These are phyloP conservation scores for Agrilus biguttatus DNA, from an alignment of 2,888 invertebrate genomes.

Conservation along the genomic window DNA sequence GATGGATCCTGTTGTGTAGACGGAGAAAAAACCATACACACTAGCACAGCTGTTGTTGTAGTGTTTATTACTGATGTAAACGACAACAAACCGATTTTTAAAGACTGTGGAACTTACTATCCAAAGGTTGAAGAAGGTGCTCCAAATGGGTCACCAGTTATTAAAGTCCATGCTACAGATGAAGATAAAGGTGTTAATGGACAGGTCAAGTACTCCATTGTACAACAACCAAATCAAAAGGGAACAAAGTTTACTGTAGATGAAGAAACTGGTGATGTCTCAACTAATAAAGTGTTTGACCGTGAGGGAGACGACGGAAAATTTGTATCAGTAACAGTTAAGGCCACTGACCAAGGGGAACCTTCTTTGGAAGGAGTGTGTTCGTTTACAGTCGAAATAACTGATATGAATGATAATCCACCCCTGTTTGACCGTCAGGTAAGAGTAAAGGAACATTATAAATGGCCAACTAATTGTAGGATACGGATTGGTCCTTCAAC, in stretches of 20 bases:
- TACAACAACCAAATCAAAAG: constrained; percentile 88
- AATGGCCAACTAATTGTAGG: no score
- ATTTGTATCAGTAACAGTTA: constrained; percentile 91
- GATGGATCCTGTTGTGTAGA: constrained; percentile 94
- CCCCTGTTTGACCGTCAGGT: constrained; percentile 91
- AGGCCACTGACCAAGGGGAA: constrained; percentile 97
- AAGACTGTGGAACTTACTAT: constrained; percentile 83
- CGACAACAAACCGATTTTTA: constrained; percentile 92
- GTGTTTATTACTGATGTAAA: constrained; percentile 96
- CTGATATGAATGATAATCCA: constrained; percentile 95
- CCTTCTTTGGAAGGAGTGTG: constrained; percentile 95
- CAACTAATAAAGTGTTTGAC: constrained; percentile 92
- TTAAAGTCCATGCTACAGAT: constrained; percentile 84
- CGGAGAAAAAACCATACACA: constrained; percentile 75
- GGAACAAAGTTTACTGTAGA: constrained; percentile 92
- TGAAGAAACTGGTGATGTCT: constrained; percentile 88
- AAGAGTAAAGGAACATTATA: constrained; percentile 18
- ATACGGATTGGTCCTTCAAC: no score
- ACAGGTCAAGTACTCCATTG: constrained; percentile 93
- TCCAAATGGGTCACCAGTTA: constrained; percentile 83
- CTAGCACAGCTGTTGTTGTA: constrained; percentile 87
- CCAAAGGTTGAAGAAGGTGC: constrained; percentile 92
- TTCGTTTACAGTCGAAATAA: constrained; percentile 95
- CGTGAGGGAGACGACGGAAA: constrained; percentile 94
- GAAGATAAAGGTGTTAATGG: constrained; percentile 93